Percentiles rank a stretch among this genome's conserved stretches.
Conservation (phyloP, 2,113 vertebrate genomes). For the Dipodomys merriami region DNA sequence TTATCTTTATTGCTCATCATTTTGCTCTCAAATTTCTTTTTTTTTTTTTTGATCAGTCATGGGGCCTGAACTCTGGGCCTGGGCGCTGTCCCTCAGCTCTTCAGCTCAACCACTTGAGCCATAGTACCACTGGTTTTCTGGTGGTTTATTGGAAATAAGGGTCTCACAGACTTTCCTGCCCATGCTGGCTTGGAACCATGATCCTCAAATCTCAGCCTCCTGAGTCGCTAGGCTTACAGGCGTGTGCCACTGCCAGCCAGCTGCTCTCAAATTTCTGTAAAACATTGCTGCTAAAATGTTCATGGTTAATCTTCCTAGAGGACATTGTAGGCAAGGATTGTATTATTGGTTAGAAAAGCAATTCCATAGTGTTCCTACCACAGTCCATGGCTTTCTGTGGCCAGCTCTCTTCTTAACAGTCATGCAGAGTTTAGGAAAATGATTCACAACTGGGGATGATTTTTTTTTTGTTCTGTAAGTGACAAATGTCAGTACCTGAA, state of each 20-base stretch:
- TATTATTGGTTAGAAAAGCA: neutral
- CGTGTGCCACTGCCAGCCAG: too few species aligned
- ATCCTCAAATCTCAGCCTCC: too few species aligned
- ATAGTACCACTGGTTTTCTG: too few species aligned
- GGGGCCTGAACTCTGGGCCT: too few species aligned
- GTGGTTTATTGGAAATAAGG: too few species aligned
- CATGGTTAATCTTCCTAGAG: neutral
- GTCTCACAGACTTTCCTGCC: too few species aligned
- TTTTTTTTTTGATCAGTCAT: too few species aligned
- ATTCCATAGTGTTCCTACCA: neutral
- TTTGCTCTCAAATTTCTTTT: conserved; percentile 18
- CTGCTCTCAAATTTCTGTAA: conserved; percentile 20
- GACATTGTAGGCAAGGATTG: neutral
- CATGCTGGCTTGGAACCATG: too few species aligned
- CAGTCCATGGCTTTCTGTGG: neutral
- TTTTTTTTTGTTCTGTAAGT: neutral
- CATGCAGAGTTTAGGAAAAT: neutral
- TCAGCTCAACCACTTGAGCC: too few species aligned
- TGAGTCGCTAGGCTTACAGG: too few species aligned
- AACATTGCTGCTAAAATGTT: neutral
- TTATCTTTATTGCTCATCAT: too few species aligned
- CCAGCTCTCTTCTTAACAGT: neutral
- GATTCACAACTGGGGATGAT: neutral
- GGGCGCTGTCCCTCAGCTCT: too few species aligned
- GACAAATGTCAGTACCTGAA: neutral